Evolutionary conservation across 2,113 vertebrate species (phyloP), one percentile per base, ranked within the genome.

Genomic region (Sialia sialis): DNA sequence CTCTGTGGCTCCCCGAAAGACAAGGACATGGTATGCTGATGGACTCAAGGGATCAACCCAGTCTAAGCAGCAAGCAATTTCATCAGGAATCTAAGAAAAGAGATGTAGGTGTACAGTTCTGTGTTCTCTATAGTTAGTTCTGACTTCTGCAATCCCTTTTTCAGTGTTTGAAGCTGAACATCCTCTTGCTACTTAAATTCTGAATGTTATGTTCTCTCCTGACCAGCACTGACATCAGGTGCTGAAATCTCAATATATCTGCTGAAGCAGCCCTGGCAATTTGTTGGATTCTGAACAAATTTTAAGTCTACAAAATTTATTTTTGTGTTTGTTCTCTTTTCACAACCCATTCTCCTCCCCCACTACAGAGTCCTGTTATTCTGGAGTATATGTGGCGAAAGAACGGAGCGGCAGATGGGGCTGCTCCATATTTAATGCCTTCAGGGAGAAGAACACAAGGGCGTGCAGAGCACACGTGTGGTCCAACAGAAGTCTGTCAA

Each of bases 361-460:
- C 84, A 55, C 74, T 83, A 32, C 25, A 39, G 26, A 62, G 41
- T 83, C 19, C 51, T 87, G 38, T 79, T 87, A 55, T 38, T 83
- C 58, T 85, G 70, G 38, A 83, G 36, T 69, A 48, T 26, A 49
- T 2, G 3, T 54, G 89, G 87, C 89, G 83, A 83, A 88, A 66
- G 54, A 76, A 58, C 0, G 1, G 78, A 79, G 58, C 0, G 4
- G 91, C 96, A 95, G 89, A 94, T 89, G 93, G 87, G 44, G 55
- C 83, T 60, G 60, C 93, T 93, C 78, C 75, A 85, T 77, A 85
- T 94, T 94, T 92, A 78, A 92, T 92, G 89, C 93, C 86, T 75
- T 64, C 7, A 1, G 93, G 90, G 76, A 89, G 64, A 66, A 62
- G 52, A 86, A 58, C 1, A 9, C 73, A 72, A 87, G 69, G 62